A percentile compares a stretch with the other conserved stretches of the same genome.
phyloP scores from a whole-genome alignment of 1,140 invertebrate genomes.

The Helicoverpa zea region DNA sequence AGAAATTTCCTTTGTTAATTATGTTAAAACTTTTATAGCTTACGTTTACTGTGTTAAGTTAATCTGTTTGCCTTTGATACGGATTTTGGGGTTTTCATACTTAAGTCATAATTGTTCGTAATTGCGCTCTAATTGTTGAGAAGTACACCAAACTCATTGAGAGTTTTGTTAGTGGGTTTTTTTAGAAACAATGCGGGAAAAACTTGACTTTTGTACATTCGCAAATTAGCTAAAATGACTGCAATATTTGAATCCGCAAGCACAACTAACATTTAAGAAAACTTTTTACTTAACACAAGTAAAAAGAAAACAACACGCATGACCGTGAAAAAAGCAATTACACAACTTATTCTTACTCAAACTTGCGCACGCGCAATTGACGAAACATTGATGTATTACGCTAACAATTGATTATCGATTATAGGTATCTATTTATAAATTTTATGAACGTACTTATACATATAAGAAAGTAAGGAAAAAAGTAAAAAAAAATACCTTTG shows the following conservation, averaged over 20 bases:
- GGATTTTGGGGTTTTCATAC: slow-evolving; percentile 16
- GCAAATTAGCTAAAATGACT: too few species aligned
- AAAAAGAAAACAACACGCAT: background rate
- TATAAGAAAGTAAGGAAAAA: background rate
- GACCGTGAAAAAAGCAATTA: slow-evolving; percentile 35
- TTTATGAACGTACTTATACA: background rate
- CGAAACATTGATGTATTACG: slow-evolving; percentile 23
- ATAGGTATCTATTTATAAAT: background rate
- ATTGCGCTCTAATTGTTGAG: background rate
- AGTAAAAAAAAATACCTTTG: background rate
- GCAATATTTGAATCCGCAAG: too few species aligned
- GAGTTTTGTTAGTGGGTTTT: background rate
- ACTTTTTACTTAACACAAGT: background rate
- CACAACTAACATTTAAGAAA: too few species aligned
- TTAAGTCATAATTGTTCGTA: slow-evolving; percentile 15
- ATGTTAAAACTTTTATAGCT: slow-evolving; percentile 59
- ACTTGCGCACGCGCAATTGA: slow-evolving; percentile 18
- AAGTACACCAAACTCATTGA: background rate
- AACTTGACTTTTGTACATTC: too few species aligned
- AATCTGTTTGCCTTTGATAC: slow-evolving; percentile 48
- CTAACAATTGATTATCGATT: background rate
- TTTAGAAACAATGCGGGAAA: background rate
- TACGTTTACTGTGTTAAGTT: slow-evolving; percentile 48
- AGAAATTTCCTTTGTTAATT: slow-evolving; percentile 73
- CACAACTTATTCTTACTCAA: slow-evolving; percentile 12